Evolutionary conservation across 2,797 vertebrate genomes (phyloP), one percentile per base, ranked within the genome.

Genomic region (Coregonus sp.): DNA sequence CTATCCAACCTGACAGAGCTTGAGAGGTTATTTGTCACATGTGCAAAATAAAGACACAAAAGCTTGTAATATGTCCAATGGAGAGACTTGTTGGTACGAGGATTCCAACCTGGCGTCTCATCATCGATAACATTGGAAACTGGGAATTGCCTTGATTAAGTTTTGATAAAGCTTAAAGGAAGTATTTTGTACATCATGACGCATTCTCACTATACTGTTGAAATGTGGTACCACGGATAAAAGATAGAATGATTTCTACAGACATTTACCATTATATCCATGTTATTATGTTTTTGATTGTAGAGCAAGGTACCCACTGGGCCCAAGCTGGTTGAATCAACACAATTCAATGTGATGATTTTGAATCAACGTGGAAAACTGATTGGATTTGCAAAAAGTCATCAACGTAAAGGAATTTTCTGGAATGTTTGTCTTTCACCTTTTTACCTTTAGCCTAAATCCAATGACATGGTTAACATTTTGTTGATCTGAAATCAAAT

Each of bases 31-130:
- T 47, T 47, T 9, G 40, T 47, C 40, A 47, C 40, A 47, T 47
- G 40, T 7, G 7, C 40, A 47, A 11, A 47, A 47, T 47, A 47
- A 47, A 47, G 7, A 47, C 40, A 11, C 7, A 40, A 40, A 47
- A 47, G 40, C 7, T 11, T 47, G 40, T 47, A 47, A 56, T 15
- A 56, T 15, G 54, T 56, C 54, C 54, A 56, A 15, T 5, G 54
- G 54, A 56, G 54, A 56, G 54, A 56, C 76, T 78, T 78, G 31
- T 31, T 31, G 73, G 80, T 78, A 81, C 73, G 70, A 81, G 76
- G 76, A 69, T 66, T 47, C 47, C 80, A 78, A 67, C 80, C 80
- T 78, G 80, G 70, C 76, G 37, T 35, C 72, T 78, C 80, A 81
- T n/a, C n/a, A n/a, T 76, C 78, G 70, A 66, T 31, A 35, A 16